Conservation (phyloP, 2,113 vertebrate genomes). For the Atractosteus spatula region DNA sequence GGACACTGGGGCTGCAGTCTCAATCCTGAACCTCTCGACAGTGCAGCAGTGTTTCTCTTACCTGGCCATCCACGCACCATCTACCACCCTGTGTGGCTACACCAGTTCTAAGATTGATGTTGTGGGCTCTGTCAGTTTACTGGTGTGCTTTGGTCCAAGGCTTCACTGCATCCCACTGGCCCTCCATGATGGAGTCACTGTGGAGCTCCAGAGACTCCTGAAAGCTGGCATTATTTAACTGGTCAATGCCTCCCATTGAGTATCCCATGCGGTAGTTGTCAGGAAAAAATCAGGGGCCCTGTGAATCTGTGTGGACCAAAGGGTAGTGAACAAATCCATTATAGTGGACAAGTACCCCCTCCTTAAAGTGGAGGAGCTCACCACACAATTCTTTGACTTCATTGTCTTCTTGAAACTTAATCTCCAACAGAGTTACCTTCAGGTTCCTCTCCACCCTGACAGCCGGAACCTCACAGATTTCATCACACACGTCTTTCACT, state of each 20-base stretch:
- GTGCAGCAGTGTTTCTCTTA: not conserved
- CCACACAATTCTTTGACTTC: not conserved
- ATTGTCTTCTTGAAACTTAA: not conserved
- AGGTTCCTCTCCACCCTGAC: not conserved
- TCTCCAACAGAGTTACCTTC: no score
- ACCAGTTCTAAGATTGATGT: not conserved
- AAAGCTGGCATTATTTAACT: not conserved
- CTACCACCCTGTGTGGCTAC: not conserved
- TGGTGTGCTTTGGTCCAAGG: not conserved
- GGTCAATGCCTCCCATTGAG: not conserved
- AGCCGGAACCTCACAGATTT: conserved; percentile 11
- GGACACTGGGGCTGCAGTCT: conserved; percentile 10
- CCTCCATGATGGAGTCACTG: not conserved
- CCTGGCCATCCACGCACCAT: not conserved
- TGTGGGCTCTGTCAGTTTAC: not conserved
- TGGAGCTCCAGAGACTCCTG: not conserved
- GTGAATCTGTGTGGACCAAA: not conserved
- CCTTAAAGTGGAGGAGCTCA: not conserved
- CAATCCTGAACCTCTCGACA: not conserved
- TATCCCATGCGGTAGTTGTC: not conserved
- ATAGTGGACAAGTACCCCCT: conserved; percentile 3
- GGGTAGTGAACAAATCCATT: not conserved
- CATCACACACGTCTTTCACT: not conserved
- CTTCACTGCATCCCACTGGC: not conserved
- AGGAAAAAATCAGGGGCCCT: not conserved